phyloP scores from a whole-genome alignment of 2,888 invertebrate species.

The Dolichopus griseipennis region DNA sequence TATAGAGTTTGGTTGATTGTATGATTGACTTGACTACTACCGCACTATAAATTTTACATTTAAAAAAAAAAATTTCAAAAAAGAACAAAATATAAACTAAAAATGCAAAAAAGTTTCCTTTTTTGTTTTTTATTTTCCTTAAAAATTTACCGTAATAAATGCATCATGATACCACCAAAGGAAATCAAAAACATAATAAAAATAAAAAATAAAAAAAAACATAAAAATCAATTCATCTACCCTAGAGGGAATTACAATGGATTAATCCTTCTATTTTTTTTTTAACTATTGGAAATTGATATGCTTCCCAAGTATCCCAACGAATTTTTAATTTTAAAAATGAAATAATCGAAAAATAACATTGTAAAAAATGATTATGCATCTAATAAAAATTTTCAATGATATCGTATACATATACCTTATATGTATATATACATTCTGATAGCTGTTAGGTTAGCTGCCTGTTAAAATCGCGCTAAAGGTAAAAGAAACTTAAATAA shows the following conservation, averaged over 20 bases:
- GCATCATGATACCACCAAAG: slow-evolving; percentile 3
- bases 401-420: too few relatives aligned
- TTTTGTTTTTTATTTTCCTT: neutral
- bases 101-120: too few relatives aligned
- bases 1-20: too few relatives aligned
- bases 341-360: too few relatives aligned
- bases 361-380: too few relatives aligned
- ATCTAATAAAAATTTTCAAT: too few relatives aligned
- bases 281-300: neutral
- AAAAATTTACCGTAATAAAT: neutral
- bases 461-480: slow-evolving; percentile 3
- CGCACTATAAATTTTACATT: neutral
- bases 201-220: too few relatives aligned
- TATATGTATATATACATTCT: neutral
- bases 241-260: slow-evolving; percentile 1
- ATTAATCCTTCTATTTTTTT: neutral
- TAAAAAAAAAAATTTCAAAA: neutral
- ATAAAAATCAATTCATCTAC: slow-evolving; percentile 3
- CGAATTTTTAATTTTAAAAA: neutral
- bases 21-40: neutral
- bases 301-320: neutral
- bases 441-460: neutral
- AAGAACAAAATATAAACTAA: neutral
- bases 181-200: neutral
- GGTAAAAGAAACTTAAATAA: neutral